Base-by-base conservation (phyloP, 2,888 invertebrate genomes). In the Cerastis rubricosa region DNA sequence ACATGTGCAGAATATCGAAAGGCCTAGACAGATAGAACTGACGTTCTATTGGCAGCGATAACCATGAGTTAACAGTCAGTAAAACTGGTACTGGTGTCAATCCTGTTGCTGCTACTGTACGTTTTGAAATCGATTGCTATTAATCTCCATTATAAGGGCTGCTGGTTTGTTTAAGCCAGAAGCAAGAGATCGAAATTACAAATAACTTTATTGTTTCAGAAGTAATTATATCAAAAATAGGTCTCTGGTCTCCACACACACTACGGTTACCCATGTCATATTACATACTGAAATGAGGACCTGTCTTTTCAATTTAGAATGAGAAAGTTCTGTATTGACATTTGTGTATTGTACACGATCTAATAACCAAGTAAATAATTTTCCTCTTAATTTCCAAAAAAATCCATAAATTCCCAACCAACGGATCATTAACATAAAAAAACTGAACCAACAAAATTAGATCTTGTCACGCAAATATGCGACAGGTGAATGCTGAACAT, bases 401-500 rank as follows among this genome's bases (percentile, higher is more conserved):
- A 70, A 75, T 49, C 71, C 73, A 61, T 64, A 63, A 73, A 74
- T 71, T 70, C 45, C 17, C 25, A 76, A 49, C 70, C 77, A 87
- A 14, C 81, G 63, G 57, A 81, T 70, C 87, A 66, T 67, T 47
- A 69, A 84, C 54, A 25, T 61, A 65, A 83, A 74, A 69, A 59
- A 51, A 22, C 14, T 12, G 19, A 73, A 67, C 45, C 72, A 78
- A 71, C 72, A 80, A 80, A 83, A 85, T 72, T 85, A 80, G 85
- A 83, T 74, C 78, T 75, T 81, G 86, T 85, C 80, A 85, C 86
- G 86, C 81, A 75, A 84, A 84, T 79, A 82, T 79, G 79, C 85
- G 92, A 93, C 92, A 92, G 89, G 81, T 92, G 92, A 94, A 93
- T 92, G 88, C 85, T 70, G 82, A 81, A 81, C 80, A 84, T 76